A percentile compares a stretch with the other conserved stretches of the same genome.
phyloP scores from a whole-genome alignment of 2,888 invertebrate genomes.

The Eucera pruinosa region DNA sequence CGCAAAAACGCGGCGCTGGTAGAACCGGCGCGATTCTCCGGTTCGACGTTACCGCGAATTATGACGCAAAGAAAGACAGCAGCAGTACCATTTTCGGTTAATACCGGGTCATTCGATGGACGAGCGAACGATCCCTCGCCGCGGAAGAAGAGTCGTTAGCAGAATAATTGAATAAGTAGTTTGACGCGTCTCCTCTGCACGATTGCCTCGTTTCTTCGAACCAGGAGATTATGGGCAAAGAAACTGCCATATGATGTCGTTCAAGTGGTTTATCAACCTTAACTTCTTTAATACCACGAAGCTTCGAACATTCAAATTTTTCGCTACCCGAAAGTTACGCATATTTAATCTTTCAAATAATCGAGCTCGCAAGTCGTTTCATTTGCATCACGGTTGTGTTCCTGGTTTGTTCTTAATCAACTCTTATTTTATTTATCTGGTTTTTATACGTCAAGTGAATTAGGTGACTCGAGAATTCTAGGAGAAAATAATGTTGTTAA shows the following conservation, averaged over 20 bases:
- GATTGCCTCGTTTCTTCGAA: not conserved
- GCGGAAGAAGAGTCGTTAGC: conserved; percentile 29
- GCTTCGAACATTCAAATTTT: no score
- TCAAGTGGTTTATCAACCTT: not conserved
- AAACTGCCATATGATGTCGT: not conserved
- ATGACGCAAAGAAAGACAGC: conserved; percentile 37
- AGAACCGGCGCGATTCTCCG: not conserved
- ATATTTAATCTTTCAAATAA: no score
- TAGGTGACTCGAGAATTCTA: no score
- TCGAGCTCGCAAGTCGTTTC: no score
- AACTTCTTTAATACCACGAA: no score
- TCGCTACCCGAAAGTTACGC: no score
- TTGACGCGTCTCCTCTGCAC: not conserved
- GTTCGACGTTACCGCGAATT: conserved; percentile 51
- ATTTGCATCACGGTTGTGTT: no score
- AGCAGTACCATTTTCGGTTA: conserved; percentile 47
- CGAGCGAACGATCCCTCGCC: conserved; percentile 13
- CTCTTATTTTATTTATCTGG: no score
- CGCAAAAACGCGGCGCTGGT: conserved; percentile 27
- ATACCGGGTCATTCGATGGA: conserved; percentile 51
- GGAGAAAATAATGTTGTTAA: no score
- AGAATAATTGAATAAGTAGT: conserved; percentile 45
- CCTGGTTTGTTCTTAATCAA: no score
- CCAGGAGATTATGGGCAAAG: not conserved
- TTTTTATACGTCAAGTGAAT: no score